Percentiles rank a stretch among this genome's conserved stretches.
These are phyloP conservation scores for Synchiropus splendidus DNA, from an alignment of 2,113 vertebrate genomes.

Conservation along the genomic window DNA sequence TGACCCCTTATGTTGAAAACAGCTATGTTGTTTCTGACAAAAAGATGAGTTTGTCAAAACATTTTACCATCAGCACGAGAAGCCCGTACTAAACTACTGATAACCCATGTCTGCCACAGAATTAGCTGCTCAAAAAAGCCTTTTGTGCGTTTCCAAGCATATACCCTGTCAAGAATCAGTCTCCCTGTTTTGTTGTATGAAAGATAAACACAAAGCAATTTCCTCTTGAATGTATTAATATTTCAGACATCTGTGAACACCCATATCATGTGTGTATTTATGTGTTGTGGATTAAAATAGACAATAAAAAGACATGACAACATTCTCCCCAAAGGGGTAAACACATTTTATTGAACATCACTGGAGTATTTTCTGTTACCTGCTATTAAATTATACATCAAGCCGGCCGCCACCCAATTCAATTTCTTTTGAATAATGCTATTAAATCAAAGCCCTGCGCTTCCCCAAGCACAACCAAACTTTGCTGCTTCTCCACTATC, in stretches of 20 bases:
- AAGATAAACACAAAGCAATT: conserved; percentile 56
- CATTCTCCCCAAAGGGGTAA: conserved; percentile 22
- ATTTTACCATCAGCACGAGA: conserved; percentile 33
- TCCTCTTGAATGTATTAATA: conserved; percentile 57
- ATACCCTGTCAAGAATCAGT: conserved; percentile 38
- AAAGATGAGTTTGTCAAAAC: conserved; percentile 15
- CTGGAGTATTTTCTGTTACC: conserved; percentile 14
- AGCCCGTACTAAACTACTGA: conserved; percentile 34
- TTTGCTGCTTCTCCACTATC: conserved; percentile 38
- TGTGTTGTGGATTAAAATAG: conserved; percentile 29
- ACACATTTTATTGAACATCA: conserved; percentile 33
- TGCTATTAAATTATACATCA: conserved; percentile 42
- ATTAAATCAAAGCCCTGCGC: conserved; percentile 39
- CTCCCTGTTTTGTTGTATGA: conserved; percentile 44
- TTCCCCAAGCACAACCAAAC: conserved; percentile 36
- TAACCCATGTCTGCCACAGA: conserved; percentile 36
- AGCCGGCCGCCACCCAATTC: conserved; percentile 9
- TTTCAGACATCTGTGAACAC: conserved; percentile 28
- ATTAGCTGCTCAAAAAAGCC: conserved; percentile 56
- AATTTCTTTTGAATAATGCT: conserved; percentile 21
- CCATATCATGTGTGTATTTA: neutral
- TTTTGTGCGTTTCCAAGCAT: conserved; percentile 41
- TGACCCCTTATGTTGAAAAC: conserved; percentile 1
- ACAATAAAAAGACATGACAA: conserved; percentile 21
- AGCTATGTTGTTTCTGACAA: too few relatives aligned